phyloP scores from a whole-genome alignment of 2,113 vertebrate species.

The Cyprinodon variegatus region DNA sequence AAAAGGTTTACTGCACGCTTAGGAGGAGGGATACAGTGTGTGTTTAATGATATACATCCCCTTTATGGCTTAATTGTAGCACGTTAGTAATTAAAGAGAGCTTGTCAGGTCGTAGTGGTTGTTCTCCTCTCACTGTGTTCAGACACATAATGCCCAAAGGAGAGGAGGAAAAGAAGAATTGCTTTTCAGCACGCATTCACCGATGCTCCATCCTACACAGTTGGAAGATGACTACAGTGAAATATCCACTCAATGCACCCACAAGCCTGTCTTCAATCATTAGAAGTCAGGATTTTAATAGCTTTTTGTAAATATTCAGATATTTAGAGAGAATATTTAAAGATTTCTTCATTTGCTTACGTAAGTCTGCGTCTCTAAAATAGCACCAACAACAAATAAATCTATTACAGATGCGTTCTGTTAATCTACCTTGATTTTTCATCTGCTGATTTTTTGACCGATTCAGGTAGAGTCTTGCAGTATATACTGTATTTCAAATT shows the following conservation, averaged over 20 bases:
- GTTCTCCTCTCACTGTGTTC: conserved; percentile 32
- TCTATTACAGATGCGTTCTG: background rate
- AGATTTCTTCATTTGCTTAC: background rate
- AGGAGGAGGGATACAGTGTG: background rate
- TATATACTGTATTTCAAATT: background rate
- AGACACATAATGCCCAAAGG: conserved; percentile 34
- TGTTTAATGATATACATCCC: conserved; percentile 42
- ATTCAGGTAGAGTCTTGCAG: background rate
- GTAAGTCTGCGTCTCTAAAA: background rate
- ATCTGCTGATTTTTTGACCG: too few species aligned
- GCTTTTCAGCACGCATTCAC: conserved; percentile 29
- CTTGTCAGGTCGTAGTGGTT: conserved; percentile 28
- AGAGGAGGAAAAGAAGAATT: conserved; percentile 34
- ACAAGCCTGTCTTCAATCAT: background rate
- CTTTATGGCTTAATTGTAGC: conserved; percentile 73
- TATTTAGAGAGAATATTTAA: too few species aligned
- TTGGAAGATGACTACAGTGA: conserved; percentile 12
- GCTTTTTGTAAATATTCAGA: background rate
- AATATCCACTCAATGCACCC: background rate
- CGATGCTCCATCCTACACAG: conserved; percentile 34
- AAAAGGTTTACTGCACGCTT: conserved; percentile 11
- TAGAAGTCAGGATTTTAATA: background rate
- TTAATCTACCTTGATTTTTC: background rate
- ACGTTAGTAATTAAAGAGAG: conserved; percentile 69
- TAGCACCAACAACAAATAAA: background rate